Conservation (phyloP, 2,888 invertebrate species). For the Rotaria macrura region DNA sequence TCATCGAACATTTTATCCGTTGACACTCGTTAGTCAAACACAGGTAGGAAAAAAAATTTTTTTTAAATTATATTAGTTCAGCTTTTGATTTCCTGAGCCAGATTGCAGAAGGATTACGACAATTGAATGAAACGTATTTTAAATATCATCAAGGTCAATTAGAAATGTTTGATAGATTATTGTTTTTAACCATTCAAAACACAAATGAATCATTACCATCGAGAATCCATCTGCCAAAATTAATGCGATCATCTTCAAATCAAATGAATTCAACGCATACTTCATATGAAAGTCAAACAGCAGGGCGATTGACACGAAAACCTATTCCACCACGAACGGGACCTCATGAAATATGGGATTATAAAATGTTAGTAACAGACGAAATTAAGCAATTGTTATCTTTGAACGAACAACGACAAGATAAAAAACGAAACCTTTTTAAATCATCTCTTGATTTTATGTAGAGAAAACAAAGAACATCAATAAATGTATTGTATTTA, state of each 20-base stretch:
- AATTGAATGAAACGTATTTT: constrained; percentile 11
- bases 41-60: not conserved
- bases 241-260: not conserved
- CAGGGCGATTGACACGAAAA: not conserved
- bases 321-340: not conserved
- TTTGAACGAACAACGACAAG: not conserved
- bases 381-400: not conserved
- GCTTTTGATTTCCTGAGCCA: not conserved
- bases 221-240: not conserved
- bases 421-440: not conserved
- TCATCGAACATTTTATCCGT: not conserved
- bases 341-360: constrained; percentile 1
- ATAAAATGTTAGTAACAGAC: not conserved
- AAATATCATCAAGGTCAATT: not conserved
- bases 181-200: not conserved
- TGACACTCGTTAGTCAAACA: not conserved
- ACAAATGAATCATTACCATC: not conserved
- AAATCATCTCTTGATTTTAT: not conserved
- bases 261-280: not conserved
- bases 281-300: not conserved
- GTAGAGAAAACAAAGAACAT: not conserved
- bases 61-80: no score
- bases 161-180: constrained; percentile 11
- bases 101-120: not conserved
- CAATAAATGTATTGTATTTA: no score